Evolutionary conservation across 2,888 invertebrate genomes (phyloP), one percentile per base, ranked within the genome.

Genomic region (Diogma glabrata): DNA sequence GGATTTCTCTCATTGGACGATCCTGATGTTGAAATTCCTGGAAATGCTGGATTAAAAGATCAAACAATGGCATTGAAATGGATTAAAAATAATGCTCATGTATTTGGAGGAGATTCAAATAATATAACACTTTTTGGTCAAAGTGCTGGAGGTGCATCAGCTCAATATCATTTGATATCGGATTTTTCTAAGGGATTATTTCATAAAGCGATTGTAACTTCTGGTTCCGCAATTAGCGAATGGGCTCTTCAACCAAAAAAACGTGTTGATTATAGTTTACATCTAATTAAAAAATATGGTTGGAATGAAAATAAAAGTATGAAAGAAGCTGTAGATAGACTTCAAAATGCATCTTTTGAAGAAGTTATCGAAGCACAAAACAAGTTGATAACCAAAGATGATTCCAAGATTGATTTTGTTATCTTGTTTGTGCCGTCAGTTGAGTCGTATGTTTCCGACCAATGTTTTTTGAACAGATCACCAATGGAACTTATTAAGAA

Each of bases 1-100:
- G 74, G 75, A 69, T 62, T 60, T 54, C 55, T 72, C 8, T 73
- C 73, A 53, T 72, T 76, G 0, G 75, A 74, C 2, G 36, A 36
- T 36, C 36, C 36, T 7, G 75, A 74, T 51, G 63, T 71, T 26
- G 63, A 69, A 30, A 69, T 74, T 9, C 75, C 76, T 0, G 77
- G 77, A 4, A 77, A 78, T 60, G 67, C 36, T 3, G 36, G 36
- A 36, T 17, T 36, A 7, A 36, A 36, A n/a, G 36, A 36, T n/a
- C 36, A 36, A 36, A 36, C 16, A 3, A 72, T 16, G 77, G 75
- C 2, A 59, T 77, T 7, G 77, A 77, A 58, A 14, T 36, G 36
- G 33, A n/a, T n/a, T n/a, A n/a, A n/a, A n/a, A n/a, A n/a, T n/a
- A n/a, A n/a, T n/a, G n/a, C n/a, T n/a, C n/a, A n/a, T n/a, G n/a